Base-by-base conservation (phyloP, 1,140 invertebrate species). In the Trissolcus basalis region DNA sequence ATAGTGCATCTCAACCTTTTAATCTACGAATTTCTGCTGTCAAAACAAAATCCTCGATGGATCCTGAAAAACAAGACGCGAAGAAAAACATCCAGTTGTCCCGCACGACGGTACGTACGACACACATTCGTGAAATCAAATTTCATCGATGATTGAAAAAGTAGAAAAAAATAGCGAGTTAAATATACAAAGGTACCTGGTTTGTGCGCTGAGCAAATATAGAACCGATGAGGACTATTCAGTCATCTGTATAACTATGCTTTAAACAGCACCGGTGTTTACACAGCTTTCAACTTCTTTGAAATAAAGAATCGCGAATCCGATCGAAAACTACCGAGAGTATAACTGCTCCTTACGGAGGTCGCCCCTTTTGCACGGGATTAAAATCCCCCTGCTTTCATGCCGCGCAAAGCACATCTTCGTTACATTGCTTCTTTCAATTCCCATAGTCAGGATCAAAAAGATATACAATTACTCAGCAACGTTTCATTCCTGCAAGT, bases 71-170 rank as follows among this genome's bases (percentile, higher is more conserved):
- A 36, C 19, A 27, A 27, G 19, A 27, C 2, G 19, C 19, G 41
- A 72, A 60, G 49, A 51, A 65, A 72, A 72, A 72, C 60, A 72
- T 1, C 32, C 45, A 14, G 51, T 67, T 67, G 49, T 45, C 53
- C 15, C 55, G 55, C 43, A 43, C 51, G 49, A 55, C 33, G 44
- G 16, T 12, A 12, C 13, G 10, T 32, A 43, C 33, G 13, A 33
- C 7, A 15, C 33, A 47, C 41, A 48, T 58, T 43, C 50, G 67
- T 56, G 59, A 55, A 73, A 60, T 67, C 45, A 65, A 76, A 70
- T 59, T 70, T 65, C 39, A 59, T 60, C 60, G 65, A 14, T 44
- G 64, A 75, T 75, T 59, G 73, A 53, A 53, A 65, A 76, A 36
- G 53, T 55, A 67, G 61, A 77, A 77, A 67, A 6, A 27, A 27